Conservation (phyloP, 2,797 vertebrate genomes). For the Sebastiscus albofasciatus region DNA sequence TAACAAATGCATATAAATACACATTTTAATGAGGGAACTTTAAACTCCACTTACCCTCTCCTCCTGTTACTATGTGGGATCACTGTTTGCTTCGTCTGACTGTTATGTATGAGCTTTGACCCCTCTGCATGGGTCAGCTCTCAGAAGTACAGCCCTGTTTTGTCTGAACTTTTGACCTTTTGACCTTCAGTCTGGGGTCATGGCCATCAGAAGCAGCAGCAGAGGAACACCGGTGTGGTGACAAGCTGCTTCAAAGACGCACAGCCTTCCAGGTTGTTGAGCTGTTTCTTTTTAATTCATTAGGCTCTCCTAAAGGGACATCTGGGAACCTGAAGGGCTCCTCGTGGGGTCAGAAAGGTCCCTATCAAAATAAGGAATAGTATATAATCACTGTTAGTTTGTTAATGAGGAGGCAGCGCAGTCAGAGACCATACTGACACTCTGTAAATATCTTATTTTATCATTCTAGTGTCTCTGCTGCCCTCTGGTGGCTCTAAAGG, state of each 20-base stretch:
- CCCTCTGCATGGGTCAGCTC: background rate
- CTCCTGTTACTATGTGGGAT: background rate
- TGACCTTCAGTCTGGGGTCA: conserved; percentile 34
- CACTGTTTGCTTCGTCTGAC: background rate
- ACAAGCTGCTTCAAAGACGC: conserved; percentile 28
- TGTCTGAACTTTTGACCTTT: conserved; percentile 44
- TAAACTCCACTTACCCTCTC: background rate
- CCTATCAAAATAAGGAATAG: background rate
- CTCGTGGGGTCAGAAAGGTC: background rate
- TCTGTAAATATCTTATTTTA: fast-evolving
- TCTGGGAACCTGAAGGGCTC: background rate
- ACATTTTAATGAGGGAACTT: background rate
- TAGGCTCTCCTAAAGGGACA: conserved; percentile 13
- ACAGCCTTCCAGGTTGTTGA: background rate
- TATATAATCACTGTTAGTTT: conserved; percentile 10
- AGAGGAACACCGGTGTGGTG: conserved; percentile 21
- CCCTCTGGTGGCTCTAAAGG: conserved; percentile 21
- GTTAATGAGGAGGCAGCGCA: background rate
- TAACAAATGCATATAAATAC: background rate
- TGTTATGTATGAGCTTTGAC: conserved; percentile 37
- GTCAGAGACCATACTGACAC: no score
- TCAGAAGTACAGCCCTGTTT: conserved; percentile 52
- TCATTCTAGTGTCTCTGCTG: conserved; percentile 31
- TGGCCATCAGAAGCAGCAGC: conserved; percentile 37
- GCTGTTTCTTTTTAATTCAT: conserved; percentile 50